These are phyloP conservation scores for Loris lydekkerianus DNA, from an alignment of 2,797 vertebrate species.

Conservation along the genomic window DNA sequence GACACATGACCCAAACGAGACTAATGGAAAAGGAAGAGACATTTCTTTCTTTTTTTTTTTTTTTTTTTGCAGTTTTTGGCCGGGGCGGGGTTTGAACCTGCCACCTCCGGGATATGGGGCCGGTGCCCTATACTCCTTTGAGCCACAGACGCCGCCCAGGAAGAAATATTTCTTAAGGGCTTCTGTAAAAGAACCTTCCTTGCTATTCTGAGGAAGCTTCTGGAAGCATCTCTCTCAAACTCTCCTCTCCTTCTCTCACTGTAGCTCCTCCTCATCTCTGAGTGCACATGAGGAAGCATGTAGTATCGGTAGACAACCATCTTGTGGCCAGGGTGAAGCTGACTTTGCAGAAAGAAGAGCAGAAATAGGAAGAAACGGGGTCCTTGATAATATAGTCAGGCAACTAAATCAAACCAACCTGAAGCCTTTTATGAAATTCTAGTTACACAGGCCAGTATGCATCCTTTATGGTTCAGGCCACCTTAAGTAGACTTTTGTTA, in stretches of 20 bases:
- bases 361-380: constrained; percentile 19
- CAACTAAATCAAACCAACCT: constrained; percentile 13
- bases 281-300: neutral
- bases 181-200: constrained; percentile 36
- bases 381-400: neutral
- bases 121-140: no score
- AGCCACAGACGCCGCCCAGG: neutral
- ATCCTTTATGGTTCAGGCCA: constrained; percentile 18
- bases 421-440: constrained; percentile 12
- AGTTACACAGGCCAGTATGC: neutral
- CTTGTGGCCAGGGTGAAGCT: constrained; percentile 25
- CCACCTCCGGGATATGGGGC: no score
- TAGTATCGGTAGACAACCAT: neutral
- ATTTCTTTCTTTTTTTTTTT: constrained; percentile 42
- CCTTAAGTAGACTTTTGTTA: neutral
- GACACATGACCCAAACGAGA: constrained; percentile 37
- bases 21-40: constrained; percentile 28
- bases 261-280: constrained; percentile 35
- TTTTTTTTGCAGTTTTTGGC: no score
- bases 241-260: neutral
- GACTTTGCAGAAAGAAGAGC: constrained; percentile 3
- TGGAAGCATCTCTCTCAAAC: constrained; percentile 8
- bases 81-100: no score
- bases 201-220: constrained; percentile 47
- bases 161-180: constrained; percentile 19